These are phyloP conservation scores for Haemorhous mexicanus DNA, from an alignment of 2,113 vertebrate genomes.

Conservation along the genomic window DNA sequence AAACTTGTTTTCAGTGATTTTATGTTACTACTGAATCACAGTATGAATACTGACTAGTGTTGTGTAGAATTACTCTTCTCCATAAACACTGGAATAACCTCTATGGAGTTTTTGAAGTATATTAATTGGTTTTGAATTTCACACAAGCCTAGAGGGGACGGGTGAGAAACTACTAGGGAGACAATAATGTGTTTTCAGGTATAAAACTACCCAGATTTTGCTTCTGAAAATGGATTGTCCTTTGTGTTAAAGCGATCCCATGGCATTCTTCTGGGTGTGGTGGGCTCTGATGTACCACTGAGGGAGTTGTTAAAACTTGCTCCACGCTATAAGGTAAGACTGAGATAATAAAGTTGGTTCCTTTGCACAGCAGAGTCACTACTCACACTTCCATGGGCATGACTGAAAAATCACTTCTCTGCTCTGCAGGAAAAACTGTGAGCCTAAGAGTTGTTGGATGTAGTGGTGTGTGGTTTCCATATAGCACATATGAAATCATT, in stretches of 20 bases:
- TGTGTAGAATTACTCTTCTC: neutral
- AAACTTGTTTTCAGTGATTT: neutral
- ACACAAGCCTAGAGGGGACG: neutral
- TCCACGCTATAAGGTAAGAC: slow-evolving; percentile 88
- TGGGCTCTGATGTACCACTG: slow-evolving; percentile 91
- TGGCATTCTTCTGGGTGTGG: slow-evolving; percentile 92
- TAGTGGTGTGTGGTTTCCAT: neutral
- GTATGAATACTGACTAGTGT: neutral
- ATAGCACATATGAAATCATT: neutral
- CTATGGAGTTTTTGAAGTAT: neutral
- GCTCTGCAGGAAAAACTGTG: neutral
- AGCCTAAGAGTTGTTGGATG: neutral
- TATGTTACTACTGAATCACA: neutral
- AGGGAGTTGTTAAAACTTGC: slow-evolving; percentile 90
- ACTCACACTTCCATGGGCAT: neutral
- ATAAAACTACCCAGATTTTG: neutral
- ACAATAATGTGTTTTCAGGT: neutral
- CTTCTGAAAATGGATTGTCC: neutral
- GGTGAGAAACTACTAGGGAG: neutral
- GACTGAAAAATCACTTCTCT: neutral
- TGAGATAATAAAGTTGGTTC: neutral
- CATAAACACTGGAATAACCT: neutral
- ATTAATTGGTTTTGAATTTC: neutral
- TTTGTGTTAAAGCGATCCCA: slow-evolving; percentile 82
- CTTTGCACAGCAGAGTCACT: neutral